Percentiles rank a stretch among this genome's conserved stretches.
phyloP scores from a whole-genome alignment of 2,797 vertebrate genomes.

The Hephaestus fuliginosus region DNA sequence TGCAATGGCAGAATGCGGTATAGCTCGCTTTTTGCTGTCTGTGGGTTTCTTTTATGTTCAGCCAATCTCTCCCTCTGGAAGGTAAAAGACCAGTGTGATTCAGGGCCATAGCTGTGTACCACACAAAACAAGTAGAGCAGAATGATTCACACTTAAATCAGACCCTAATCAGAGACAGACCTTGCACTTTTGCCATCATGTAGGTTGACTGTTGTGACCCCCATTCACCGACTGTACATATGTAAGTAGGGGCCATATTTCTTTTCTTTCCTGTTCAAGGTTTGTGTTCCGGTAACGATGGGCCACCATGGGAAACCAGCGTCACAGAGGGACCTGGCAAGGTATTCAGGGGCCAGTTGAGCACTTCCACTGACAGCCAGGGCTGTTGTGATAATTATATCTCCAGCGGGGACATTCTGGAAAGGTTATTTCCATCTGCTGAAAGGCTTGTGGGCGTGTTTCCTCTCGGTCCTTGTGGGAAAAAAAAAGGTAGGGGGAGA shows the following conservation, averaged over 20 bases:
- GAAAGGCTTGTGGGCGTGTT: conserved; percentile 62
- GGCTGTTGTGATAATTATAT: conserved; percentile 73
- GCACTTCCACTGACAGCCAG: conserved; percentile 67
- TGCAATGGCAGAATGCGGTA: neutral
- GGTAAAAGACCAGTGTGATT: conserved; percentile 11
- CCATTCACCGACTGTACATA: neutral
- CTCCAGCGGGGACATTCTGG: conserved; percentile 73
- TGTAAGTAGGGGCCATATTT: conserved; percentile 27
- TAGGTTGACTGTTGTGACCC: conserved; percentile 13
- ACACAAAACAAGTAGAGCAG: conserved; percentile 23
- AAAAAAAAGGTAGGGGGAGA: conserved; percentile 24
- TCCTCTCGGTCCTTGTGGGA: conserved; percentile 49
- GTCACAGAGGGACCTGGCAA: conserved; percentile 56
- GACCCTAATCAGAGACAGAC: conserved; percentile 42
- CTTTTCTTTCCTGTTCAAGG: conserved; percentile 42
- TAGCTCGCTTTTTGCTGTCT: neutral
- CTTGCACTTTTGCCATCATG: conserved; percentile 28
- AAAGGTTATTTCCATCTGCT: conserved; percentile 78
- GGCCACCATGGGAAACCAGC: conserved; percentile 47
- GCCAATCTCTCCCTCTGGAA: neutral
- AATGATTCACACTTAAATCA: conserved; percentile 26
- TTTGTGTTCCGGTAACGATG: conserved; percentile 45
- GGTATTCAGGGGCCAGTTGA: conserved; percentile 58
- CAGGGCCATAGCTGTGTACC: neutral
- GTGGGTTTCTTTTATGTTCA: neutral